A percentile compares a stretch with the other conserved stretches of the same genome.
phyloP scores from a whole-genome alignment of 2,888 invertebrate genomes.

The Luperina testacea region DNA sequence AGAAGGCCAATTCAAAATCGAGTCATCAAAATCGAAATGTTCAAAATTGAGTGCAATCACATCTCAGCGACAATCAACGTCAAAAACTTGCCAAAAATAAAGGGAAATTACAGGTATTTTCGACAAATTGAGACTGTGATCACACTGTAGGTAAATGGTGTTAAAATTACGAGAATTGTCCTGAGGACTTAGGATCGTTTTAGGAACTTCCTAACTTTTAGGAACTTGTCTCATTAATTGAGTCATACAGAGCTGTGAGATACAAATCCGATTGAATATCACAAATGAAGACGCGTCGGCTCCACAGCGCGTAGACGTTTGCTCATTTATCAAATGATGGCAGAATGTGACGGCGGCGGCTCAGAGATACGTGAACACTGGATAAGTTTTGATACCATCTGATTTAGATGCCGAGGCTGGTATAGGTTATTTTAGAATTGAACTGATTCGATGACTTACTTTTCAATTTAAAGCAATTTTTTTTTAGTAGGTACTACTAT shows the following conservation, averaged over 20 bases:
- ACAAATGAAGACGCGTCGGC: conserved; percentile 84
- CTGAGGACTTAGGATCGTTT: not conserved
- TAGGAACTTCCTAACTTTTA: not conserved
- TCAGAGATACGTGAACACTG: conserved; percentile 28
- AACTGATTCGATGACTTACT: not conserved
- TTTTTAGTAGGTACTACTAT: too few species aligned
- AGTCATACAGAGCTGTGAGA: conserved; percentile 69
- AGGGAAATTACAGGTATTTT: not conserved
- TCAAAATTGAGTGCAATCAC: not conserved
- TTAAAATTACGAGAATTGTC: not conserved
- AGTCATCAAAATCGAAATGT: too few species aligned
- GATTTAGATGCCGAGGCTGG: not conserved
- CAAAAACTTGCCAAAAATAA: not conserved
- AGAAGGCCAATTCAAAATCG: not conserved
- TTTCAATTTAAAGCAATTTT: not conserved
- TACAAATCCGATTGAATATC: conserved; percentile 84
- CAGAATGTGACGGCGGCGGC: conserved; percentile 63
- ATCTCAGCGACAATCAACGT: not conserved
- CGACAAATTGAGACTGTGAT: not conserved
- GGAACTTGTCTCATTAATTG: conserved; percentile 61
- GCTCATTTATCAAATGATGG: conserved; percentile 83
- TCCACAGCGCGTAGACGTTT: conserved; percentile 75
- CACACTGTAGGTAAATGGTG: not conserved
- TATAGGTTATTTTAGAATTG: not conserved
- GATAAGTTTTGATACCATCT: conserved; percentile 47